Evolutionary conservation across 2,888 invertebrate genomes (phyloP).

Genomic region (Netelia virgata): DNA sequence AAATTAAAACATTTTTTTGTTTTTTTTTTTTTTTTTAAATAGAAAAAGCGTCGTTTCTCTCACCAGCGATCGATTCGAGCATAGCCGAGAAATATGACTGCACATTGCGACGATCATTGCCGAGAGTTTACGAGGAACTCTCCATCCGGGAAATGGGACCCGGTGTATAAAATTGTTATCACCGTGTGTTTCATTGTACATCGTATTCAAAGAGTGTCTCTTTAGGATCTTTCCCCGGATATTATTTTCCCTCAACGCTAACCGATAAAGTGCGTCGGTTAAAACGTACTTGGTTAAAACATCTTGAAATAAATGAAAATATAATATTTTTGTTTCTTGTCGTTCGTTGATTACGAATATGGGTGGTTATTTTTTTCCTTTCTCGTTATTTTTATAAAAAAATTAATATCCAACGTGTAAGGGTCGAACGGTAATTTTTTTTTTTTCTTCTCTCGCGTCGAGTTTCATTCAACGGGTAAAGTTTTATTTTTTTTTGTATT

Average conservation of each 20-base stretch:
- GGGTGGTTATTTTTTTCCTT: no score
- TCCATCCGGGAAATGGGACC: constrained; percentile 7
- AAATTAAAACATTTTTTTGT: no score
- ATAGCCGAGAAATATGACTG: background rate
- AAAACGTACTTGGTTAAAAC: no score
- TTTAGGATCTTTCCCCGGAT: background rate
- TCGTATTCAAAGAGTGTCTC: background rate
- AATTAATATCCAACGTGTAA: no score
- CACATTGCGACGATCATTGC: constrained; percentile 4
- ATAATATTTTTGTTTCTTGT: no score
- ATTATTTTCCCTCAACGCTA: background rate
- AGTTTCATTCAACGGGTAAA: no score
- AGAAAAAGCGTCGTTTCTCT: background rate
- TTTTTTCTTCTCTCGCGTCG: no score
- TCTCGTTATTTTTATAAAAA: no score
- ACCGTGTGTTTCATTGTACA: background rate
- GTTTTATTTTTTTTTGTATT: background rate
- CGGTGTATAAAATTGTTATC: constrained; percentile 34
- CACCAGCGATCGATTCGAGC: background rate
- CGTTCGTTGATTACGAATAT: no score
- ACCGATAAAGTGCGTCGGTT: background rate
- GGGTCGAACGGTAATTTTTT: no score
- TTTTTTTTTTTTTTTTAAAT: no score
- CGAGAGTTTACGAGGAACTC: background rate
- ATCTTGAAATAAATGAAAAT: no score